These are phyloP conservation scores for Sminthurides aquaticus DNA, from an alignment of 2,888 invertebrate species.

Conservation along the genomic window DNA sequence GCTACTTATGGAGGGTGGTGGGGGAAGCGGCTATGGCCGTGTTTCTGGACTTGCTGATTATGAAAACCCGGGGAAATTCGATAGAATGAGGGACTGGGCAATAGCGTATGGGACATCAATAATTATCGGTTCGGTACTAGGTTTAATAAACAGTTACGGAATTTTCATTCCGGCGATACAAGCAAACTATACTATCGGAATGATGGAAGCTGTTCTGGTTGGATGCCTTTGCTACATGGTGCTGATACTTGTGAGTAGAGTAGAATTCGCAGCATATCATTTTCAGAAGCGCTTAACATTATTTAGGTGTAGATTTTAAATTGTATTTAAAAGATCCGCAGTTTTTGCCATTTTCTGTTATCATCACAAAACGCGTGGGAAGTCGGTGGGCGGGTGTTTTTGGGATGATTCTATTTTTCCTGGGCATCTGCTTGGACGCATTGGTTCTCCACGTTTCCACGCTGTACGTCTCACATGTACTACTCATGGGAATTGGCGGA, in stretches of 20 bases:
- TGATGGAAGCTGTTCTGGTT: conserved; percentile 25
- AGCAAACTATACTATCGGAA: conserved; percentile 27
- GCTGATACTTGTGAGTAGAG: conserved; percentile 20
- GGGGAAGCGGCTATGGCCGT: background rate
- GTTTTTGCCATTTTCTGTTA: conserved; percentile 15
- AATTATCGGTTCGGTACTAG: conserved; percentile 25
- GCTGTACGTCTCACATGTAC: conserved; percentile 25
- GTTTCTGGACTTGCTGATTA: background rate
- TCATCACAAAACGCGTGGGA: conserved; percentile 26
- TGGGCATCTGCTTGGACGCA: conserved; percentile 30
- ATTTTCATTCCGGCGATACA: conserved; percentile 22
- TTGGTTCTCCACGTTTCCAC: conserved; percentile 20
- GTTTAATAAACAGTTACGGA: conserved; percentile 24
- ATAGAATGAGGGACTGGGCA: conserved; percentile 22
- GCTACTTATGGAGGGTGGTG: background rate
- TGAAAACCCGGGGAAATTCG: conserved; percentile 22
- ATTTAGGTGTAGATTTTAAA: background rate
- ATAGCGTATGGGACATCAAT: conserved; percentile 17
- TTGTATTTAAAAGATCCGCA: background rate
- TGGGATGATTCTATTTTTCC: conserved; percentile 33
- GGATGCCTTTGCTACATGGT: conserved; percentile 20
- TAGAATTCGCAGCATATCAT: background rate
- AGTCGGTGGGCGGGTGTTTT: conserved; percentile 31
- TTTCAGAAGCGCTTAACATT: background rate
- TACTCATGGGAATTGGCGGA: conserved; percentile 29